These are phyloP conservation scores for Tachina lurida DNA, from an alignment of 2,888 invertebrate genomes.

Conservation along the genomic window DNA sequence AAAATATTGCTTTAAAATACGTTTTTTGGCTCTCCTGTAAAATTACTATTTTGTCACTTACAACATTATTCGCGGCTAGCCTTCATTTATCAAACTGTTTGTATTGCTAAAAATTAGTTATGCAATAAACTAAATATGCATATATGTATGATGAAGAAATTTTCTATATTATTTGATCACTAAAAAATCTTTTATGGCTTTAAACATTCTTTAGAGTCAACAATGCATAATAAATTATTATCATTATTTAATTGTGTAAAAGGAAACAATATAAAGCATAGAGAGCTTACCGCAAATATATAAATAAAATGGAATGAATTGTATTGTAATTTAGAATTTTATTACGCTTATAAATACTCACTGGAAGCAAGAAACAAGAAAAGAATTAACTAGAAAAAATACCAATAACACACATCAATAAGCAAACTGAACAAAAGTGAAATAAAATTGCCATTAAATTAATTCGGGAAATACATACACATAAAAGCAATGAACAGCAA, in stretches of 20 bases:
- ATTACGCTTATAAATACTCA: constrained; percentile 73
- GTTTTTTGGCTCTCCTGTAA: no score
- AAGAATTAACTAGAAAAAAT: constrained; percentile 40
- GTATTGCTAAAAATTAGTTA: no score
- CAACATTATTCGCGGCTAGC: no score
- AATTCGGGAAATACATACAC: constrained; percentile 38
- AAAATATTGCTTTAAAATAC: no score
- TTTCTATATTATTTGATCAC: constrained; percentile 5
- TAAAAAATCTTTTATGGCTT: constrained; percentile 5
- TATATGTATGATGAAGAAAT: neutral
- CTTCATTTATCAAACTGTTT: no score
- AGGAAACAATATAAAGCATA: constrained; percentile 26
- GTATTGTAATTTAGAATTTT: constrained; percentile 72
- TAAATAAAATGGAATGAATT: constrained; percentile 60
- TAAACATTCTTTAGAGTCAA: constrained; percentile 26
- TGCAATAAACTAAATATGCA: neutral
- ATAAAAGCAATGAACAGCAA: constrained; percentile 34
- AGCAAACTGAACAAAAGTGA: constrained; percentile 57
- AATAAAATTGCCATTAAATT: constrained; percentile 70
- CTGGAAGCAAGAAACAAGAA: constrained; percentile 7
- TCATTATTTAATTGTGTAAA: constrained; percentile 26
- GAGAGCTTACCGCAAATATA: neutral
- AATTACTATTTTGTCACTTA: no score
- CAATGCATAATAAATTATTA: constrained; percentile 17
- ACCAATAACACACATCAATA: constrained; percentile 64